Base-by-base conservation (phyloP, 35 echinoderm and acorn worm genomes). In the Apostichopus californicus region DNA sequence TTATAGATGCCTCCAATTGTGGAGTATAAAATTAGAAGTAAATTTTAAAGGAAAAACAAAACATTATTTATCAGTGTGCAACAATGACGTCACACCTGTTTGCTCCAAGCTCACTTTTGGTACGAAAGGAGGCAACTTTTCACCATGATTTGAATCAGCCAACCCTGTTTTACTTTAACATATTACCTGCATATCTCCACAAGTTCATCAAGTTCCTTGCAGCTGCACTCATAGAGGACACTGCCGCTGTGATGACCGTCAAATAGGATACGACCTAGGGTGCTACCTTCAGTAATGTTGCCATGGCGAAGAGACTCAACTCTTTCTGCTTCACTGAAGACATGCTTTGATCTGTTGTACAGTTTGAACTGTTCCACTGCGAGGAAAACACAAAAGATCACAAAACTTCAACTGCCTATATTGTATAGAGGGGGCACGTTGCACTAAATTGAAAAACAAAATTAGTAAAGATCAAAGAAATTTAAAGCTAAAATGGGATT, bases 201-300 rank as follows among this genome's bases (percentile, higher is more conserved):
- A 1, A 98, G 91, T 78, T 98, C 87, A 89, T 98, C 97, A 53
- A 96, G 72, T 53, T 90, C 86, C 17, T 94, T 58, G 73, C 95
- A 96, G 79, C 97, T 98, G 78, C 97, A 98, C 21, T 98, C 90
- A 77, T 98, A 98, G 10, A 98, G 77, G 72, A 94, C 93, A 72
- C 97, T 80, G 60, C 92, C 96, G 54, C 95, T 98, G 7, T 93
- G 87, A 92, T 98, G 97, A 92, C 97, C 95, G 8, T 96, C 86
- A 83, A 94, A 91, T 90, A 98, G 94, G 8, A 98, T 95, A 21
- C 63, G 72, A 5, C 94, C 97, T 46, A 98, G 87, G 7, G 81
- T 92, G 52, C 68, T 21, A 8, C 70, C 87, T 13, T 96, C 89
- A 3, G 57, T 66, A 10, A 78, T 59, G 20, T 96, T 86, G 15